Base-by-base conservation (phyloP, 2,113 vertebrate species). In the Canis aureus region DNA sequence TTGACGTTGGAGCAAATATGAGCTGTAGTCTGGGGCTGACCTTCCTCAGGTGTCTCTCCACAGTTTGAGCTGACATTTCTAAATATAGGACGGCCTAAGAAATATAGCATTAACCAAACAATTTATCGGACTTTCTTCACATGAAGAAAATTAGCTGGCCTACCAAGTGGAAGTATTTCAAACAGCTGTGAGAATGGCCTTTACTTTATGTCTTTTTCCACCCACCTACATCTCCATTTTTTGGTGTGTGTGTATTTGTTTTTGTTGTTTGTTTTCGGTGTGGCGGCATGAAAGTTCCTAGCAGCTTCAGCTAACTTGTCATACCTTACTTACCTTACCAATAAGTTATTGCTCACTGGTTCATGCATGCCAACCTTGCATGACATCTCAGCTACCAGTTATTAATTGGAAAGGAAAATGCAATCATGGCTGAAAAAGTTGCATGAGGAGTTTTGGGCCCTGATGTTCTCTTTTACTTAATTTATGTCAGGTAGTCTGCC, bases 161-260 rank as follows among this genome's bases (percentile, higher is more conserved):
- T 74, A 16, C 32, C 10, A 91, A 19, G 1, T 0, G 57, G 60
- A 57, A 84, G 29, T 62, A 53, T 92, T 95, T 66, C 55, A 29
- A 43, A 43, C 20, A n/a, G 22, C 51, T 43, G 11, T 91, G 79
- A 53, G 43, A 43, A 38, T 53, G 5, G 35, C 53, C 6, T 60
- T 35, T 55, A 8, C 38, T 64, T 53, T 22, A 2, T 57, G 32
- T 7, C 86, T 91, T 43, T 57, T 9, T 19, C 64, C 4, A 12
- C 27, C 27, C 9, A 43, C 27, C 3, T 6, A 11, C 19, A 16
- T 1, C 20, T 2, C 19, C 0, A 0, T 2, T 69, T 32, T 22
- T 15, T 22, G 19, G 16, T 59, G 16, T 35, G 0, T 64, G 16
- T 49, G 0, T 53, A n/a, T 73, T 3, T 20, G 57, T 57, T 80